Conservation (phyloP, 2,888 invertebrate genomes). For the Schizaphis graminum region DNA sequence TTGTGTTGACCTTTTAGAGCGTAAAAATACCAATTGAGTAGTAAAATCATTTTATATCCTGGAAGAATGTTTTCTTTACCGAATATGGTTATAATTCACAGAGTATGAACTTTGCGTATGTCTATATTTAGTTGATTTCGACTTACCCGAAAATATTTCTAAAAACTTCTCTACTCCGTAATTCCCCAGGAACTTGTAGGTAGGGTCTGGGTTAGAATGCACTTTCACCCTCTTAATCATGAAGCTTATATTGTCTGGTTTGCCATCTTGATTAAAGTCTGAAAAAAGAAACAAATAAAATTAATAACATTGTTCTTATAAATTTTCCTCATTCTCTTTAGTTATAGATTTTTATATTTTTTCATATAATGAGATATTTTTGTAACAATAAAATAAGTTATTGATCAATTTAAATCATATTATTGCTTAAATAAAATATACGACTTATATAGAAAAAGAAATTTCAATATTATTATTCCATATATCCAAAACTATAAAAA, state of each 20-base stretch:
- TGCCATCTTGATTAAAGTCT: slow-evolving; percentile 95
- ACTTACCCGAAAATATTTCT: slow-evolving; percentile 93
- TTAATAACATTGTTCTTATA: neutral
- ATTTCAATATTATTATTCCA: neutral
- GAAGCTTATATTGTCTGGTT: slow-evolving; percentile 92
- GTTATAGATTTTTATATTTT: neutral
- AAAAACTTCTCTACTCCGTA: slow-evolving; percentile 99
- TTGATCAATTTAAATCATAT: neutral
- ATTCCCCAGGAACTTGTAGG: slow-evolving; percentile 92
- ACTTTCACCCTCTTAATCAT: slow-evolving; percentile 97
- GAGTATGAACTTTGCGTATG: neutral
- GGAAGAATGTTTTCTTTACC: slow-evolving; percentile 6
- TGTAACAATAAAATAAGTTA: neutral
- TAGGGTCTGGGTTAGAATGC: slow-evolving; percentile 87
- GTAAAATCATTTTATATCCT: slow-evolving; percentile 37
- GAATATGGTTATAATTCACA: neutral
- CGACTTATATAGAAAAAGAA: neutral
- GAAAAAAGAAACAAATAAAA: slow-evolving; percentile 70
- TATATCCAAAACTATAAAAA: neutral
- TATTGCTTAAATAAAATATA: neutral
- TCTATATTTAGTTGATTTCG: slow-evolving; percentile 29
- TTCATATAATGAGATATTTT: neutral
- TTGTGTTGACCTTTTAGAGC: slow-evolving; percentile 57
- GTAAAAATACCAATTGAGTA: slow-evolving; percentile 50
- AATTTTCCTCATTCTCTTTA: neutral